phyloP scores from a whole-genome alignment of 64 coral and sea anemone genomes.

The Stichodactyla mertensii region DNA sequence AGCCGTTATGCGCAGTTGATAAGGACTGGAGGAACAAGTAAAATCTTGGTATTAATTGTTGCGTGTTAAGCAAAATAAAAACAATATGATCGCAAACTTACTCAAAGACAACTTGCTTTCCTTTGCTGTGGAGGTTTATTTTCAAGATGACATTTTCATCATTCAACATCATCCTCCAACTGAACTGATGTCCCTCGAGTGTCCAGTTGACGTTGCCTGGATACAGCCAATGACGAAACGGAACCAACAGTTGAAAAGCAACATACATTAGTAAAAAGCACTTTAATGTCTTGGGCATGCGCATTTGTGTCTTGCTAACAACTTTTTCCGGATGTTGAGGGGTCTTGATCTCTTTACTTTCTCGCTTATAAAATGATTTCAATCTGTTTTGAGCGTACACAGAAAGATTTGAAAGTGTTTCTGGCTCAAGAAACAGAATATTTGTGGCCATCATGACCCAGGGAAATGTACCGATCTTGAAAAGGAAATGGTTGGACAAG shows the following conservation, averaged over 20 bases:
- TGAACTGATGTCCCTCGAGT: constrained; percentile 68
- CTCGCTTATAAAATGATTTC: not conserved
- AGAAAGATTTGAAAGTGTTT: constrained; percentile 18
- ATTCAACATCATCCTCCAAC: constrained; percentile 68
- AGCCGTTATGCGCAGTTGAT: constrained; percentile 12
- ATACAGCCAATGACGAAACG: constrained; percentile 76
- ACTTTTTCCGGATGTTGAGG: not conserved
- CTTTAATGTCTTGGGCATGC: constrained; percentile 32
- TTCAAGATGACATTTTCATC: constrained; percentile 50
- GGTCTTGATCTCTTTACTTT: not conserved
- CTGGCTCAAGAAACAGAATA: constrained; percentile 26
- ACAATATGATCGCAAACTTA: not conserved
- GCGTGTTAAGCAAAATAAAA: too few relatives aligned
- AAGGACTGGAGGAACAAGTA: constrained; percentile 13
- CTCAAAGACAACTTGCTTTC: not conserved
- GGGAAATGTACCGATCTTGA: constrained; percentile 65
- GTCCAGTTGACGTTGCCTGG: constrained; percentile 71
- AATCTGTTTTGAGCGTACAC: not conserved
- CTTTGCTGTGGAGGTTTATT: not conserved
- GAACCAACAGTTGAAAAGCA: constrained; percentile 34
- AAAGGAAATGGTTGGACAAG: constrained; percentile 48
- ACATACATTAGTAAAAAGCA: constrained; percentile 27
- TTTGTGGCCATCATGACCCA: constrained; percentile 54
- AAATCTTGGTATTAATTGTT: not conserved
- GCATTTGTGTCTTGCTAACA: not conserved